A percentile compares a stretch with the other conserved stretches of the same genome.
phyloP scores from a whole-genome alignment of 2,797 vertebrate species.

The Artibeus jamaicensis region DNA sequence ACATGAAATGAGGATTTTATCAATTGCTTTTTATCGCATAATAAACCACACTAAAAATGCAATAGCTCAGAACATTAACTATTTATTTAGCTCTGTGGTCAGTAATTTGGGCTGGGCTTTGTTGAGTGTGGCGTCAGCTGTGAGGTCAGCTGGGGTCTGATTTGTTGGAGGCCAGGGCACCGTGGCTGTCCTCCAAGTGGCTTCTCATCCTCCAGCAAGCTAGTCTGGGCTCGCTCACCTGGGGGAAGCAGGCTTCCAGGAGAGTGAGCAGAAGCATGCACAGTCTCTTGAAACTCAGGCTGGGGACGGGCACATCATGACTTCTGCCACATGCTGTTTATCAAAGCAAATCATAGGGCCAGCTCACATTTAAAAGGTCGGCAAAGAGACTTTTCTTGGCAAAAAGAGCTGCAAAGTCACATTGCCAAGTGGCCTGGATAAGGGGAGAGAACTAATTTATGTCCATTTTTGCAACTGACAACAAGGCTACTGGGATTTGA shows the following conservation, averaged over 20 bases:
- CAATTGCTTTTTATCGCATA: background rate
- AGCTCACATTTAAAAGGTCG: background rate
- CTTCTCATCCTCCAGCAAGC: background rate
- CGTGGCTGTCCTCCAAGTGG: accelerated
- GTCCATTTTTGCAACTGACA: background rate
- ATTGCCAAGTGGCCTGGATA: background rate
- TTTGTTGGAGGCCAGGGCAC: background rate
- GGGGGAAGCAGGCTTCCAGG: background rate
- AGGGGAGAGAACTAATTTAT: background rate
- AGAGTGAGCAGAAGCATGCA: accelerated
- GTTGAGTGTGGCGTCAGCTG: background rate
- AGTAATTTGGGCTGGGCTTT: background rate
- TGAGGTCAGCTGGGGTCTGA: background rate
- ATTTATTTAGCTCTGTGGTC: background rate
- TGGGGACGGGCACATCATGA: background rate
- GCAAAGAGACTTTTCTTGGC: background rate
- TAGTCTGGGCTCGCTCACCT: background rate
- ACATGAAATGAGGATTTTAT: background rate
- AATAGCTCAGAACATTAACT: background rate
- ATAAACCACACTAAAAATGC: background rate
- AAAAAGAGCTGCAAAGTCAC: background rate
- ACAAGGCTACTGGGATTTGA: background rate
- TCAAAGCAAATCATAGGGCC: background rate
- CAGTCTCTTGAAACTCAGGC: background rate
- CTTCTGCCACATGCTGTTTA: background rate